Evolutionary conservation across 2,797 vertebrate species (phyloP).

Genomic region (Mycteria americana): DNA sequence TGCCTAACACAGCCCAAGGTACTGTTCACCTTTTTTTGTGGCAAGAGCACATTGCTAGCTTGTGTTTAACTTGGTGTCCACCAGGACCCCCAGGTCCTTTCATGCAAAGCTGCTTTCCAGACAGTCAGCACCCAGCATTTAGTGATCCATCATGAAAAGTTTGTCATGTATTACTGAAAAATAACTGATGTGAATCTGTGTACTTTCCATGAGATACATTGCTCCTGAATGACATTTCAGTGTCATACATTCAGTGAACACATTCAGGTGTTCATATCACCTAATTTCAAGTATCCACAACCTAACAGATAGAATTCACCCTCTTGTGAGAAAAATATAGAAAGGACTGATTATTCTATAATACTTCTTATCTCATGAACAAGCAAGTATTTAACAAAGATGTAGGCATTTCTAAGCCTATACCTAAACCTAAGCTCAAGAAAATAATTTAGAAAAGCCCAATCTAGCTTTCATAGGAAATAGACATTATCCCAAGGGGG

Average conservation of each 20-base stretch:
- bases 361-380: background rate
- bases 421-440: background rate
- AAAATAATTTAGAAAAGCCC: background rate
- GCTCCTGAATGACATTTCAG: background rate
- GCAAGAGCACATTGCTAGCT: background rate
- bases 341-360: background rate
- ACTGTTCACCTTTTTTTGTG: background rate
- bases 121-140: background rate
- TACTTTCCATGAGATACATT: background rate
- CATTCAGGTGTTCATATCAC: background rate
- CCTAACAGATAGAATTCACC: background rate
- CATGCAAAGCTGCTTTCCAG: background rate
- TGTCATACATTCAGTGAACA: too few species aligned
- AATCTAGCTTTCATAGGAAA: background rate
- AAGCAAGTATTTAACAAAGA: background rate
- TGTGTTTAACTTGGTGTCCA: background rate
- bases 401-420: background rate
- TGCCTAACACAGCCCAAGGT: background rate
- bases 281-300: background rate
- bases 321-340: background rate
- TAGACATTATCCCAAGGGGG: background rate
- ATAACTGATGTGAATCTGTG: fast-evolving
- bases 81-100: background rate
- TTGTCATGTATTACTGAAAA: background rate
- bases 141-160: background rate